These are phyloP conservation scores for Gisinianus flammeolus DNA, from an alignment of 2,888 invertebrate species.

Conservation along the genomic window DNA sequence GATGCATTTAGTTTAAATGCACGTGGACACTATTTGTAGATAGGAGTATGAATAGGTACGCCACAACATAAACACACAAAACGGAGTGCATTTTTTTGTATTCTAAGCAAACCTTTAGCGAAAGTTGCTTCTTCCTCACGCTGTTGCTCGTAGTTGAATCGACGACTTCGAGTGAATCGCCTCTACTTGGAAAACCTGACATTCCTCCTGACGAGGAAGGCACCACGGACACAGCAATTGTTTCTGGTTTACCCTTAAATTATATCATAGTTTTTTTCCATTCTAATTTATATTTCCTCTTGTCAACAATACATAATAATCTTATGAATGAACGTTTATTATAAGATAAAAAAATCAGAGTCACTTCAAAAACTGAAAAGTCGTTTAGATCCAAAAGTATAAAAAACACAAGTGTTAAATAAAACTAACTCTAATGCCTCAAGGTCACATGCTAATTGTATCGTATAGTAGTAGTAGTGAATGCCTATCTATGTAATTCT, in stretches of 20 bases:
- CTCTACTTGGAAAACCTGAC: not conserved
- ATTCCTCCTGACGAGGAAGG: constrained; percentile 22
- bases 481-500: too few species aligned
- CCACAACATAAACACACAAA: constrained; percentile 11
- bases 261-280: constrained; percentile 20
- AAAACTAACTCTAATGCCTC: too few species aligned
- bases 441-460: too few species aligned
- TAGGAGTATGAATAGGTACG: not conserved
- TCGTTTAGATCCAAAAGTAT: too few species aligned
- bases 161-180: constrained; percentile 33
- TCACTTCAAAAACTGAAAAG: too few species aligned
- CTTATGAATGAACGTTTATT: too few species aligned
- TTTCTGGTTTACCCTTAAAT: constrained; percentile 39
- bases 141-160: constrained; percentile 30
- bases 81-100: constrained; percentile 7
- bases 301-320: not conserved
- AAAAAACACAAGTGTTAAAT: too few species aligned
- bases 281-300: not conserved
- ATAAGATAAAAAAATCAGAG: too few species aligned
- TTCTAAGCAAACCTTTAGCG: constrained; percentile 57
- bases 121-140: constrained; percentile 55
- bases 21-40: not conserved
- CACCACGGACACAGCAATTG: constrained; percentile 14
- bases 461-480: too few species aligned
- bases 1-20: not conserved